Percentiles rank a stretch among this genome's conserved stretches.
Conservation (phyloP, 2,888 invertebrate genomes). For the Matsumyia berberina region DNA sequence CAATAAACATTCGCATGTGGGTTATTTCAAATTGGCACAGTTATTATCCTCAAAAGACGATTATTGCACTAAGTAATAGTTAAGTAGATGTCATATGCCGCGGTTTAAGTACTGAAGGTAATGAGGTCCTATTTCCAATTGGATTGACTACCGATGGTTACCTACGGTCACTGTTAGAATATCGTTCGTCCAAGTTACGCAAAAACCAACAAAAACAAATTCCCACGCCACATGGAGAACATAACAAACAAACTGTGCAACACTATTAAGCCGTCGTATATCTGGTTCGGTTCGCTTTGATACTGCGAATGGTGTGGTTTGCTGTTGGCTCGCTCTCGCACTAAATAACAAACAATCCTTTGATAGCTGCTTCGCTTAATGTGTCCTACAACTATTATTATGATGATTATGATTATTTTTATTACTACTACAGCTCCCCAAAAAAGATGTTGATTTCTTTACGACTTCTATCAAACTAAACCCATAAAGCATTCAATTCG, state of each 20-base stretch:
- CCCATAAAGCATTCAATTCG: conserved; percentile 85
- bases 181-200: conserved; percentile 30
- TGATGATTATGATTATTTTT: conserved; percentile 83
- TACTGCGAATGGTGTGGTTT: background rate
- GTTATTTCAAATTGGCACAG: conserved; percentile 42
- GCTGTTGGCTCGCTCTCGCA: conserved; percentile 36
- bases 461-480: conserved; percentile 85
- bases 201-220: conserved; percentile 69
- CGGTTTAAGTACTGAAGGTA: conserved; percentile 44
- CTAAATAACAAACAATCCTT: conserved; percentile 66
- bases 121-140: conserved; percentile 54
- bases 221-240: conserved; percentile 65
- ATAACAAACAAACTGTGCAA: conserved; percentile 56
- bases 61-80: conserved; percentile 56
- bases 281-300: conserved; percentile 5
- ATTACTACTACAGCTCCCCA: conserved; percentile 82
- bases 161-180: conserved; percentile 11
- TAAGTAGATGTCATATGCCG: conserved; percentile 35
- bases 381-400: conserved; percentile 80
- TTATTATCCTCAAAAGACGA: conserved; percentile 46
- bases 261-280: conserved; percentile 43
- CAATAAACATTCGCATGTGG: background rate
- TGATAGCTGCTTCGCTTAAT: conserved; percentile 67
- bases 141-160: conserved; percentile 49
- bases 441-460: conserved; percentile 85